phyloP scores from a whole-genome alignment of 2,113 vertebrate species.

The pig (Sus scrofa) region T2T-Sscrofa CM000821.6:6727501-6728000 shows the following conservation, averaged over 20 bases:
- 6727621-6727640: neutral
- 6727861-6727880: neutral
- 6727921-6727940: neutral
- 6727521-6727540: neutral
- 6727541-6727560: neutral
- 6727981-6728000: neutral
- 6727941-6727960: neutral
- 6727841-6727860: neutral
- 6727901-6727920: slow-evolving; percentile 20
- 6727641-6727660: neutral
- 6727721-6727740: neutral
- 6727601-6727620: neutral
- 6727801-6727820: neutral
- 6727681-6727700: neutral
- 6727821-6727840: neutral
- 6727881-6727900: neutral
- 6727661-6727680: neutral
- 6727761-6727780: neutral
- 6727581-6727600: neutral
- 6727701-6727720: neutral
- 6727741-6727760: neutral
- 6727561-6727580: neutral
- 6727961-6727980: neutral
- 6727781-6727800: neutral
- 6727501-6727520: neutral